These are phyloP conservation scores for Orcinus orca DNA, from an alignment of 2,113 vertebrate species.

Conservation along the genomic window DNA sequence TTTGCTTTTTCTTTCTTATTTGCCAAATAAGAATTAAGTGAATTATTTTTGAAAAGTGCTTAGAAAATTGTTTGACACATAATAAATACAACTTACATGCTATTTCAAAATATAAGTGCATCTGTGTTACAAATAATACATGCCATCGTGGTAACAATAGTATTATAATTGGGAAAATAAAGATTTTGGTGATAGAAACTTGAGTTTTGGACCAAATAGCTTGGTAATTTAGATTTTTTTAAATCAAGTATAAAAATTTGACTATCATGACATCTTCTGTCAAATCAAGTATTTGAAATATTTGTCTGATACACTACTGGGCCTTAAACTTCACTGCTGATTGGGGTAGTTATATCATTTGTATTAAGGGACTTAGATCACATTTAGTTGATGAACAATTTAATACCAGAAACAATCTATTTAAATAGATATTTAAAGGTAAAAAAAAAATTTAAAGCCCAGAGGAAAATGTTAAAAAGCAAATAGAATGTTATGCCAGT, in stretches of 20 bases:
- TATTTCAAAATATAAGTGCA: neutral
- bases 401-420: neutral
- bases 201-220: fast-evolving
- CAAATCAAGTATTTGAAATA: neutral
- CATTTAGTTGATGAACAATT: neutral
- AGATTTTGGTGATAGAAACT: neutral
- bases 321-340: neutral
- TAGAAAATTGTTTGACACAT: neutral
- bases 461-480: neutral
- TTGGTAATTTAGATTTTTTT: neutral
- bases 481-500: neutral
- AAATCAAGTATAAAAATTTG: neutral
- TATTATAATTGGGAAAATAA: neutral
- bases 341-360: neutral
- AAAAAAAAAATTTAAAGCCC: neutral
- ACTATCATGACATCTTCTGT: neutral
- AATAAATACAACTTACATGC: neutral
- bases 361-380: neutral
- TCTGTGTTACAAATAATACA: neutral
- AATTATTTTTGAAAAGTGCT: neutral
- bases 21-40: neutral
- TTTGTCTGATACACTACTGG: neutral
- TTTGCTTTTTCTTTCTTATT: neutral
- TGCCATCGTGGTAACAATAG: fast-evolving
- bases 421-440: neutral